phyloP scores from a whole-genome alignment of 2,888 invertebrate genomes.

The Luffia ferchaultella region DNA sequence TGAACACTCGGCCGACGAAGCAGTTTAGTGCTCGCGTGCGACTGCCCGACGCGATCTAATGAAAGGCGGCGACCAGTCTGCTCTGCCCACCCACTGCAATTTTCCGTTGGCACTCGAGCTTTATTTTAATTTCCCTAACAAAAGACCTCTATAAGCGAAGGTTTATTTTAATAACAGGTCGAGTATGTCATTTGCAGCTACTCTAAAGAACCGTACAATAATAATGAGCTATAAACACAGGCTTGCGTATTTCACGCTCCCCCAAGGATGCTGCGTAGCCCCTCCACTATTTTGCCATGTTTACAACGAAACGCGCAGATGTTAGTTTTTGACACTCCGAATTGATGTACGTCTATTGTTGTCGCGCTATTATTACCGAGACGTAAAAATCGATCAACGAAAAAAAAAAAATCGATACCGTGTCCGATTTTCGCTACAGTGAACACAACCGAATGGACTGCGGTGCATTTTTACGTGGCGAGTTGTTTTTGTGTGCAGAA shows the following conservation, averaged over 20 bases:
- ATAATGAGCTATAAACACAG: constrained; percentile 62
- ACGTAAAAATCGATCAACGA: constrained; percentile 43
- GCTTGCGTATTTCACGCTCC: constrained; percentile 28
- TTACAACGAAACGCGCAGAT: constrained; percentile 60
- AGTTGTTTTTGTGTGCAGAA: constrained; percentile 43
- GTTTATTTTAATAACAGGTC: constrained; percentile 57
- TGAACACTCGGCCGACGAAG: constrained; percentile 24
- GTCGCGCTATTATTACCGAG: constrained; percentile 41
- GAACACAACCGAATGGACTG: constrained; percentile 34
- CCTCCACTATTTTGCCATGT: constrained; percentile 47
- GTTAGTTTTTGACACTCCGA: constrained; percentile 64
- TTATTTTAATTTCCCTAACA: constrained; percentile 48
- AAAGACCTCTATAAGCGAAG: constrained; percentile 38
- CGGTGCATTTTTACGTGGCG: constrained; percentile 33
- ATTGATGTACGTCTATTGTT: constrained; percentile 63
- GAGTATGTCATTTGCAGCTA: constrained; percentile 61
- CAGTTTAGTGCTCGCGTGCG: neutral
- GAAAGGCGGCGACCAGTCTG: constrained; percentile 29
- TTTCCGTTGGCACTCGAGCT: constrained; percentile 26
- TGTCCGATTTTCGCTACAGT: constrained; percentile 42
- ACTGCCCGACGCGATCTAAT: constrained; percentile 17
- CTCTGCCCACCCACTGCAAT: constrained; percentile 32
- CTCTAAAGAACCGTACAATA: constrained; percentile 54
- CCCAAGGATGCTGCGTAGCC: constrained; percentile 44
- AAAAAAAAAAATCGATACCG: constrained; percentile 40